phyloP scores from a whole-genome alignment of 1,140 invertebrate species.

The Rhyzopertha dominica region DNA sequence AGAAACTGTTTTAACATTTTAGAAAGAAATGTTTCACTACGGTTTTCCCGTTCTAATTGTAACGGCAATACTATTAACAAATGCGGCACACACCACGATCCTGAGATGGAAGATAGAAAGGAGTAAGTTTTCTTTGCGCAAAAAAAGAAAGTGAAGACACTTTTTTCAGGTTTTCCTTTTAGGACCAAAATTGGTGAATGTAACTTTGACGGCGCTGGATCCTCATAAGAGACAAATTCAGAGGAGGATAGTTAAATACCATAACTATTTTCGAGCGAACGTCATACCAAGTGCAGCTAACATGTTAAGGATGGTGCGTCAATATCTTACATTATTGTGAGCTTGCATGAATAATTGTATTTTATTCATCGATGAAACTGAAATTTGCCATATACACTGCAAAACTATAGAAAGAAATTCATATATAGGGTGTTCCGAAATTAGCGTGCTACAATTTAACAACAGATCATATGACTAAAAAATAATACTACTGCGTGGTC shows the following conservation, averaged over 20 bases:
- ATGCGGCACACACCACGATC: too few species aligned
- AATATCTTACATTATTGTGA: background rate
- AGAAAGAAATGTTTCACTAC: too few species aligned
- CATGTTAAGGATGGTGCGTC: constrained; percentile 73
- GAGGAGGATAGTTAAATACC: constrained; percentile 67
- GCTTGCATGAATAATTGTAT: background rate
- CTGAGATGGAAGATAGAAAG: constrained; percentile 12
- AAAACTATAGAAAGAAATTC: too few species aligned
- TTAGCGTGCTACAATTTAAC: constrained; percentile 10
- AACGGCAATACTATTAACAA: too few species aligned
- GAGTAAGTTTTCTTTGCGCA: constrained; percentile 8
- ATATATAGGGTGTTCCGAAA: too few species aligned
- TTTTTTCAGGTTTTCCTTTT: constrained; percentile 12
- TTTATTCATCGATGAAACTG: too few species aligned
- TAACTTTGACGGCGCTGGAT: constrained; percentile 56
- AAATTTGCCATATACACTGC: too few species aligned
- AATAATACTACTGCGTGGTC: too few species aligned
- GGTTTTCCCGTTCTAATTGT: too few species aligned
- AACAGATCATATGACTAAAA: background rate
- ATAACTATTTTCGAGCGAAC: constrained; percentile 71
- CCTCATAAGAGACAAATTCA: constrained; percentile 56
- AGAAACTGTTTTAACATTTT: too few species aligned
- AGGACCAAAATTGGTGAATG: constrained; percentile 45
- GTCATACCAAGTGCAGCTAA: constrained; percentile 71
- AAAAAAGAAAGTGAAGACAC: background rate